Evolutionary conservation across 2,797 vertebrate genomes (phyloP), one percentile per base, ranked within the genome.

Genomic region (Paratrypauchen microcephalus): DNA sequence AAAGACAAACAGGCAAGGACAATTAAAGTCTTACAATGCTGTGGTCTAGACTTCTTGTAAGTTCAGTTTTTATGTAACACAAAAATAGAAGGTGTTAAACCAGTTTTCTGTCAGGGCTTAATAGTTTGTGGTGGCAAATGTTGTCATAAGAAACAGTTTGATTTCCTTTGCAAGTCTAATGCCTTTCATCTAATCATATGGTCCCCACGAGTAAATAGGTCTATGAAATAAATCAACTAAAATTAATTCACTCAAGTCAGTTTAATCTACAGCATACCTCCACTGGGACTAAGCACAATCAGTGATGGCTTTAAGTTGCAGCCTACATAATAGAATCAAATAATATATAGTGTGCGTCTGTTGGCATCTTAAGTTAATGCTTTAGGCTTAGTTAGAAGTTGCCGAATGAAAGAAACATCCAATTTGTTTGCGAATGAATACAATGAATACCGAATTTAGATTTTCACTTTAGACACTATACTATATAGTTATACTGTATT

Each of bases 241-340:
- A 69, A 76, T 64, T 2, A 65, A 79, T 71, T 52, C n/a, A 74
- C 73, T 73, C 60, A 68, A 50, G 15, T 68, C 58, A 32, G 63
- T 70, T 80, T 78, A 70, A 74, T 69, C 60, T 73, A 36, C 3
- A 66, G 26, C 8, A 23, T 39, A 12, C 30, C 52, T 63, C 66
- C 39, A 63, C 23, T 23, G 39, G 18, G 12, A 65, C 11, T 58
- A 41, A 70, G 75, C 61, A 68, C 16, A 69, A 70, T 63, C 26
- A 63, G 26, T 47, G 54, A 19, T 59, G 58, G 70, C 69, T 75
- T 76, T 73, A 73, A 68, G 45, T 30, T 66, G 48, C 61, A 83
- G 75, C 68, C 74, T 50, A 68, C 21, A 76, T 73, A 60, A 32
- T 47, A 69, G 16, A 69, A 75, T 21, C 67, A 61, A 24, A 65